phyloP scores from a whole-genome alignment of 1,140 invertebrate genomes.

The Drosophila sturtevanti region DNA sequence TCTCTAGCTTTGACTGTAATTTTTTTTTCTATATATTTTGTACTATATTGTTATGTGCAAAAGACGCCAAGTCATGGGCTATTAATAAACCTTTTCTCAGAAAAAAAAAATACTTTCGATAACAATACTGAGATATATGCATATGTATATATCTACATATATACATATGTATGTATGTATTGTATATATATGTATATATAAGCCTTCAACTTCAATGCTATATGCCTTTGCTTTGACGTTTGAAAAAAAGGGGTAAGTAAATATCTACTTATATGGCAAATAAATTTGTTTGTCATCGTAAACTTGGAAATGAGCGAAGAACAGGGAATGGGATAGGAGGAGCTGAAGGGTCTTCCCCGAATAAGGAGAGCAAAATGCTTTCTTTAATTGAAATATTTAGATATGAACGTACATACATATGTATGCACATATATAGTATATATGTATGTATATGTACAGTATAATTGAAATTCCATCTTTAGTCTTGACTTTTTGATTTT shows the following conservation, averaged over 20 bases:
- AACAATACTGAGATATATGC: slow-evolving; percentile 36
- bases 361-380: too few relatives aligned
- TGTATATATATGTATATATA: neutral
- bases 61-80: slow-evolving; percentile 60
- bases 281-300: slow-evolving; percentile 51
- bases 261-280: slow-evolving; percentile 63
- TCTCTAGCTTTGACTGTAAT: slow-evolving; percentile 10
- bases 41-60: slow-evolving; percentile 13
- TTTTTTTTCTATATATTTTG: slow-evolving; percentile 8
- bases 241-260: slow-evolving; percentile 39
- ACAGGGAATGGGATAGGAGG: too few relatives aligned
- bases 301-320: neutral
- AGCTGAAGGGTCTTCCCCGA: too few relatives aligned
- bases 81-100: slow-evolving; percentile 67
- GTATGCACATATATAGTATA: too few relatives aligned
- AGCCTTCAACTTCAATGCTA: slow-evolving; percentile 7
- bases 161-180: slow-evolving; percentile 10
- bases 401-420: too few relatives aligned
- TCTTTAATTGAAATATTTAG: too few relatives aligned
- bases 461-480: too few relatives aligned
- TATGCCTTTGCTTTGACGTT: slow-evolving; percentile 25
- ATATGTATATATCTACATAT: slow-evolving; percentile 18
- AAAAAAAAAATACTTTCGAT: slow-evolving; percentile 57
- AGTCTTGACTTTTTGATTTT: too few relatives aligned
- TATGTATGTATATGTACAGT: too few relatives aligned